Percentiles rank a stretch among this genome's conserved stretches.
Evolutionary conservation across 2,113 vertebrate species (phyloP).

Genomic region (Physeter macrocephalus): DNA sequence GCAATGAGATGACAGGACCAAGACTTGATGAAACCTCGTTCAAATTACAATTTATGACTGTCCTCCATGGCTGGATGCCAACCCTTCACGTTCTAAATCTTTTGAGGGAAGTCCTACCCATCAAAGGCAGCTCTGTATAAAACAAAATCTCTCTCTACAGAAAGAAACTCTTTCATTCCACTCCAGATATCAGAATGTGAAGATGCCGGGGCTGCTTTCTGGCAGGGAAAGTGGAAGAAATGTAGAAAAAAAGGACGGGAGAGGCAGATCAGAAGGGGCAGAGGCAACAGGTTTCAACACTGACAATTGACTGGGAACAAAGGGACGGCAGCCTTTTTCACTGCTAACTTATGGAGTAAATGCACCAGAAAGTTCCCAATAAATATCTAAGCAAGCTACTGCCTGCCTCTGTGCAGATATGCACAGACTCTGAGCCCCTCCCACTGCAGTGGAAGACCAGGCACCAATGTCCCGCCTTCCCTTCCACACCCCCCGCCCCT

Average conservation of each 20-base stretch:
- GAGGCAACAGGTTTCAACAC: neutral
- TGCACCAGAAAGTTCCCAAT: neutral
- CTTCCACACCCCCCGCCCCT: neutral
- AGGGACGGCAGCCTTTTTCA: neutral
- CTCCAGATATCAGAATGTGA: slow-evolving; percentile 40
- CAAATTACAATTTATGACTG: neutral
- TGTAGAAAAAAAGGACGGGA: neutral
- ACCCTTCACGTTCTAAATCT: neutral
- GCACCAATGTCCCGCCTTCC: neutral
- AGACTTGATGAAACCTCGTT: neutral
- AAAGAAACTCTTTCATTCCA: slow-evolving; percentile 57
- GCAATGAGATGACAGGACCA: neutral
- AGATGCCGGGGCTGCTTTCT: neutral
- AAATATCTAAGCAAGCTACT: neutral
- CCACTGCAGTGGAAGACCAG: accelerated
- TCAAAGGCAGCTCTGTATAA: slow-evolving; percentile 64
- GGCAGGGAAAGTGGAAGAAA: neutral
- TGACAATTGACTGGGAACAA: neutral
- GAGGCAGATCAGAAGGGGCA: neutral
- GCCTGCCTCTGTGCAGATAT: neutral
- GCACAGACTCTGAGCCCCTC: neutral
- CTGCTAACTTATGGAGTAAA: neutral
- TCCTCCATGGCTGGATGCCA: neutral
- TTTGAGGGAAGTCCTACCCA: neutral
- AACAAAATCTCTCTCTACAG: slow-evolving; percentile 37